These are phyloP conservation scores for Steinernema feltiae DNA, from an alignment of 1,140 invertebrate species.

Conservation along the genomic window DNA sequence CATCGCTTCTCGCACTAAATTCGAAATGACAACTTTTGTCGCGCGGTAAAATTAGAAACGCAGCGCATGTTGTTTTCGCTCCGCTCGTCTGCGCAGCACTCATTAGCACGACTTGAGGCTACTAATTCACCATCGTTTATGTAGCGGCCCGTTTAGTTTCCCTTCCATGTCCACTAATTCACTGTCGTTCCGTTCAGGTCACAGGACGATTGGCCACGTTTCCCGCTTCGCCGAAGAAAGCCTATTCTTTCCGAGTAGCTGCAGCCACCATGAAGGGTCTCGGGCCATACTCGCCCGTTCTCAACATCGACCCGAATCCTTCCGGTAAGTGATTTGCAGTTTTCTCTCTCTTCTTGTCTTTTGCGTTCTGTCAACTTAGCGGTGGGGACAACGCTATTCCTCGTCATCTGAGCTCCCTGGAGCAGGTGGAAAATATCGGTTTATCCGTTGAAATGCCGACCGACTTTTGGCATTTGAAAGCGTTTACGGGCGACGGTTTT, in stretches of 20 bases:
- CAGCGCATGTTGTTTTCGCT: neutral
- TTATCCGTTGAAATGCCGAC: neutral
- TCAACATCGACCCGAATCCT: conserved; percentile 41
- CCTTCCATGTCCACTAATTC: neutral
- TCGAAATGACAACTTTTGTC: neutral
- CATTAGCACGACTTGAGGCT: neutral
- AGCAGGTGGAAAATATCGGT: neutral
- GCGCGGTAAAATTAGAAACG: neutral
- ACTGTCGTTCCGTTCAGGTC: conserved; percentile 34
- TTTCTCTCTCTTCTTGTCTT: neutral
- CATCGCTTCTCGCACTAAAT: neutral
- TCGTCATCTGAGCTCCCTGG: neutral
- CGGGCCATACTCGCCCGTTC: conserved; percentile 46
- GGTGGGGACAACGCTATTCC: neutral
- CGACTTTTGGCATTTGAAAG: neutral
- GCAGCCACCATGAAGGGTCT: conserved; percentile 52
- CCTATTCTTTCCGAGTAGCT: conserved; percentile 51
- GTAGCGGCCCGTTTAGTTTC: neutral
- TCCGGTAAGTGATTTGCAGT: conserved; percentile 29
- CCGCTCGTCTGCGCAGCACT: neutral
- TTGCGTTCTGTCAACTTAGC: no score
- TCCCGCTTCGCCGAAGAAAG: conserved; percentile 38
- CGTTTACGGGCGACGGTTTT: neutral
- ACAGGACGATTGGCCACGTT: conserved; percentile 38
- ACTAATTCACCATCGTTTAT: neutral